These are phyloP conservation scores for Lacanobia wlatinum DNA, from an alignment of 2,888 invertebrate genomes.

Conservation along the genomic window DNA sequence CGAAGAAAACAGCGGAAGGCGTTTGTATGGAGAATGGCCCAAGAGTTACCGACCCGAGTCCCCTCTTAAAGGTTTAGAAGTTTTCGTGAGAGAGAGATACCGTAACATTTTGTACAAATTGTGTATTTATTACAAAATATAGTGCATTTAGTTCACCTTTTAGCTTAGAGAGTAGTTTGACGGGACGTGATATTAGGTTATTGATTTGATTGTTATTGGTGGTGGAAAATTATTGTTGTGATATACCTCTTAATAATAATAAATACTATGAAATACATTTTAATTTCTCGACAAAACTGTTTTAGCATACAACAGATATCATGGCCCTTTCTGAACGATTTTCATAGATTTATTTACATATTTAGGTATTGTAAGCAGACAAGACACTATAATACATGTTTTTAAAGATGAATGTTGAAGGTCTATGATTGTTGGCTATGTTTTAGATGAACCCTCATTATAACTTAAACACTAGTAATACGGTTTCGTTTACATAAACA, in stretches of 20 bases:
- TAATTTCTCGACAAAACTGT: constrained; percentile 6
- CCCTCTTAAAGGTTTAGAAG: constrained; percentile 49
- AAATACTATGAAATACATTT: constrained; percentile 34
- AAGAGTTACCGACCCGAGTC: too few relatives aligned
- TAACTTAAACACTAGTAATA: background rate
- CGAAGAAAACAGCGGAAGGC: too few relatives aligned
- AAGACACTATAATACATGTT: constrained; percentile 32
- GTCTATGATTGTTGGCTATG: constrained; percentile 27
- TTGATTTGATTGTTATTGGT: constrained; percentile 52
- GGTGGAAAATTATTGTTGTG: constrained; percentile 51
- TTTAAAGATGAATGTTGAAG: constrained; percentile 26
- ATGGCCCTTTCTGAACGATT: constrained; percentile 34
- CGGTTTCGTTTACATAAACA: background rate
- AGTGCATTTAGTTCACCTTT: constrained; percentile 64
- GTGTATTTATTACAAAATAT: constrained; percentile 63
- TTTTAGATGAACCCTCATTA: constrained; percentile 24
- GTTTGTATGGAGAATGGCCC: too few relatives aligned
- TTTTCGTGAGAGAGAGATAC: constrained; percentile 54
- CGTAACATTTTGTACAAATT: constrained; percentile 63
- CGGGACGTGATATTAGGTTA: constrained; percentile 60
- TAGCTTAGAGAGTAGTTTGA: constrained; percentile 44
- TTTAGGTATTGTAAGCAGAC: background rate
- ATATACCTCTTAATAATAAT: constrained; percentile 31
- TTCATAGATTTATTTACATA: background rate
- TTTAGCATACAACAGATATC: constrained; percentile 26